phyloP scores from a whole-genome alignment of 1,140 invertebrate genomes.

The Uloborus diversus region DNA sequence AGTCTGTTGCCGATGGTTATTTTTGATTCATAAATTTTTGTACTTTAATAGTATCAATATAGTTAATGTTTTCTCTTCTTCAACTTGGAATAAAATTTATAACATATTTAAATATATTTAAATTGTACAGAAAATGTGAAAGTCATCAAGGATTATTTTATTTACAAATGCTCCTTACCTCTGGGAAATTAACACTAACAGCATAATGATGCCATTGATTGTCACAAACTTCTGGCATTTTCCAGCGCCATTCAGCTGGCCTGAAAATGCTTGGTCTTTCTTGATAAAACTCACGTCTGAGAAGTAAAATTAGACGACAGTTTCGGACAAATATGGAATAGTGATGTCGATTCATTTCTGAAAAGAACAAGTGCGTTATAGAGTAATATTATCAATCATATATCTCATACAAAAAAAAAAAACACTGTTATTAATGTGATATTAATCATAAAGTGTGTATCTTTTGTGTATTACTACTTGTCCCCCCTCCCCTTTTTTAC shows the following conservation, averaged over 20 bases:
- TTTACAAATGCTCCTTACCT: too few relatives aligned
- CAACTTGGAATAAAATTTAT: too few relatives aligned
- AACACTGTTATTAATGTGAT: neutral
- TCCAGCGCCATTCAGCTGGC: slow-evolving; percentile 92
- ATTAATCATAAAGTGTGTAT: too few relatives aligned
- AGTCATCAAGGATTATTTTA: too few relatives aligned
- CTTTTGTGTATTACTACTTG: too few relatives aligned
- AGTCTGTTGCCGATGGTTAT: too few relatives aligned
- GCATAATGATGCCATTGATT: slow-evolving; percentile 99
- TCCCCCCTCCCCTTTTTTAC: too few relatives aligned
- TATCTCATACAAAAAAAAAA: neutral
- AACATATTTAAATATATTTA: too few relatives aligned
- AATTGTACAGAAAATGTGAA: too few relatives aligned
- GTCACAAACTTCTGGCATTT: slow-evolving; percentile 82
- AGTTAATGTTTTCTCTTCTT: too few relatives aligned
- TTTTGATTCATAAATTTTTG: too few relatives aligned
- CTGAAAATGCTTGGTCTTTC: slow-evolving; percentile 93
- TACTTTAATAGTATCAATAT: too few relatives aligned
- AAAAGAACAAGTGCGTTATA: neutral
- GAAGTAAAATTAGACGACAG: slow-evolving; percentile 91
- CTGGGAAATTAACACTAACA: slow-evolving; percentile 86
- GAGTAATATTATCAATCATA: neutral
- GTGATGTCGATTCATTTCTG: slow-evolving; percentile 86
- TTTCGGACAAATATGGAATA: slow-evolving; percentile 96
- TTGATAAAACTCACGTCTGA: slow-evolving; percentile 89